Evolutionary conservation across 2,113 vertebrate species (phyloP), one percentile per base, ranked within the genome.

Genomic region (Pangasianodon gigas): DNA sequence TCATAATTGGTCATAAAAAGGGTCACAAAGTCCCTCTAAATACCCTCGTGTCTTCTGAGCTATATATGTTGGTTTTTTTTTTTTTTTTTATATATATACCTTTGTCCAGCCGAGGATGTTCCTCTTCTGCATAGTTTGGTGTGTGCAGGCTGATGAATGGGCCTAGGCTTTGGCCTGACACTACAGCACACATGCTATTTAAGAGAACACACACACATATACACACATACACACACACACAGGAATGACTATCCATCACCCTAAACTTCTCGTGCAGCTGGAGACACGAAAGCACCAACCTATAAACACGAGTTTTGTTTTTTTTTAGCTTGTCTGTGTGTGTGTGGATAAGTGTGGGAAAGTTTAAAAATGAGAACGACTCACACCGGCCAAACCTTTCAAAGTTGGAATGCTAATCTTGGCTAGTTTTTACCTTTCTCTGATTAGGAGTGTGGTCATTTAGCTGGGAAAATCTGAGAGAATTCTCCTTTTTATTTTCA

Each of bases 121-220:
- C 93, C 81, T 90, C 16, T 89, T 92, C 91, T 93, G 94, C 94
- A 94, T 84, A 91, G 88, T 95, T 95, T 92, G 87, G 83, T 67
- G 89, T 90, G 88, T 44, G 86, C 85, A 18, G 87, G 74, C 91
- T 93, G 93, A 95, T 95, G 92, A 95, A 95, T 94, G 93, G 93
- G 88, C 67, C 46, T 89, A 91, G 89, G 92, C 94, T 95, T 93
- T 95, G 93, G 87, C 92, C 91, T 90, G 67, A 29, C 85, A 41
- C 77, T 48, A 75, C 92, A 91, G 62, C 84, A 69, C 84, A 86
- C 62, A 52, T 52, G 65, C 82, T 80, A 46, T 71, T 92, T 90
- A 94, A 93, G 94, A 91, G 85, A 90, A 91, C 67, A 87, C 91
- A 91, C 52, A 85, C 67, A 84, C 86, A 77, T 92, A 93, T 69